Percentiles rank a stretch among this genome's conserved stretches.
Conservation (phyloP, 2,888 invertebrate species). For the Petrolisthes manimaculis region DNA sequence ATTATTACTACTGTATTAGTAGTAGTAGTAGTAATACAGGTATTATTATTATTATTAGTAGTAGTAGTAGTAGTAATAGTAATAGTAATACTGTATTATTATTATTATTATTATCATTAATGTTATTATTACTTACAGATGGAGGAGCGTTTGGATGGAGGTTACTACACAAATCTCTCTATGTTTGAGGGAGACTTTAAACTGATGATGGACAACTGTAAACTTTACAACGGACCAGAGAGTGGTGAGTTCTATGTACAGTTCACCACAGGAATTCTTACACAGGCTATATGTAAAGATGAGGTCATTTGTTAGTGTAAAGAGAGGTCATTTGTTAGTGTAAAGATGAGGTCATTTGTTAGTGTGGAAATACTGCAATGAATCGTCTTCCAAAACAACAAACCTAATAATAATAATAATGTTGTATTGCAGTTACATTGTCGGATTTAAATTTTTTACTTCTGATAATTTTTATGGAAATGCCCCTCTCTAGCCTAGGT, state of each 20-base stretch:
- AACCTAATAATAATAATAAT: too few species aligned
- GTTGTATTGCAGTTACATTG: too few species aligned
- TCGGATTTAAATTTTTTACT: too few species aligned
- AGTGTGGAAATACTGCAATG: neutral
- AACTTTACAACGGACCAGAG: slow-evolving; percentile 90
- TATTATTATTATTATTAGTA: neutral
- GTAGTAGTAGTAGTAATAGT: neutral
- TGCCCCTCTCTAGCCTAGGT: too few species aligned
- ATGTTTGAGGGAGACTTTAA: slow-evolving; percentile 91
- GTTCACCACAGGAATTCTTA: neutral
- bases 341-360: neutral
- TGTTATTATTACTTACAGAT: slow-evolving; percentile 71
- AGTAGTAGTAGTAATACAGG: too few species aligned
- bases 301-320: neutral
- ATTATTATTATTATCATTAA: neutral
- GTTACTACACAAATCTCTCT: slow-evolving; percentile 82
- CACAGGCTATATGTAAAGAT: neutral
- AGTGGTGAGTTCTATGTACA: slow-evolving; percentile 78
- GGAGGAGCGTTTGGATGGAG: slow-evolving; percentile 87
- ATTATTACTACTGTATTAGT: too few species aligned
- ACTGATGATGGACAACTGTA: slow-evolving; percentile 91
- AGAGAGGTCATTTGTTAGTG: neutral
- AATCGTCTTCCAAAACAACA: too few species aligned
- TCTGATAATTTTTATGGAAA: too few species aligned
- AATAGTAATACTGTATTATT: neutral